These are phyloP conservation scores for Athalia cordata DNA, from an alignment of 2,888 invertebrate genomes.

Conservation along the genomic window DNA sequence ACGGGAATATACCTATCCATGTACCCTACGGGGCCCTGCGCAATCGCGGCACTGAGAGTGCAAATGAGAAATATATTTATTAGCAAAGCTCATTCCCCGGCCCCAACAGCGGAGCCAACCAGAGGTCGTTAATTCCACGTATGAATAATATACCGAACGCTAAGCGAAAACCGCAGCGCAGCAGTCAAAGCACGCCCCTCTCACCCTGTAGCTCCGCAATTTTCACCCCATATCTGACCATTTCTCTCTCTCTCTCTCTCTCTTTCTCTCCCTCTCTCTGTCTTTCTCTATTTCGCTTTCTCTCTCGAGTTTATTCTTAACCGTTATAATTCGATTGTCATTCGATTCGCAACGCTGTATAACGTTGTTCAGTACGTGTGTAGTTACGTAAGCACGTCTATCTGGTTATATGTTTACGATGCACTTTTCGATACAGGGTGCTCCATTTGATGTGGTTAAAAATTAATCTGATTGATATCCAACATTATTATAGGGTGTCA, in stretches of 20 bases:
- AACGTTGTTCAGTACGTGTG: conserved; percentile 32
- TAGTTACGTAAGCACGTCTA: conserved; percentile 48
- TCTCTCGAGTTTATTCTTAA: conserved; percentile 43
- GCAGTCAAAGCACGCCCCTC: conserved; percentile 41
- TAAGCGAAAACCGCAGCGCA: conserved; percentile 44
- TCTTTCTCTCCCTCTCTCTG: neutral
- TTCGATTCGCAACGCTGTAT: conserved; percentile 65
- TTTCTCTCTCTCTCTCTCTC: neutral
- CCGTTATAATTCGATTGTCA: conserved; percentile 69
- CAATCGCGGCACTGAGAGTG: conserved; percentile 39
- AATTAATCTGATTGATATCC: too few relatives aligned
- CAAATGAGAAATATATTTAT: conserved; percentile 51
- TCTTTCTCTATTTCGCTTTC: conserved; percentile 4
- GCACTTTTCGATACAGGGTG: too few relatives aligned
- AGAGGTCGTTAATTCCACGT: conserved; percentile 61
- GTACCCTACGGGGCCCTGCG: neutral
- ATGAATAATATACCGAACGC: conserved; percentile 60
- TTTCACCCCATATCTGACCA: conserved; percentile 3
- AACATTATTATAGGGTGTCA: too few relatives aligned
- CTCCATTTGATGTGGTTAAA: too few relatives aligned
- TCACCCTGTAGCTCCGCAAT: neutral
- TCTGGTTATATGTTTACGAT: too few relatives aligned
- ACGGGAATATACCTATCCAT: conserved; percentile 2
- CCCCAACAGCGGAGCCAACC: neutral
- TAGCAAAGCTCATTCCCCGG: conserved; percentile 41